phyloP scores from a whole-genome alignment of 2,797 vertebrate species.

The Tapera naevia region DNA sequence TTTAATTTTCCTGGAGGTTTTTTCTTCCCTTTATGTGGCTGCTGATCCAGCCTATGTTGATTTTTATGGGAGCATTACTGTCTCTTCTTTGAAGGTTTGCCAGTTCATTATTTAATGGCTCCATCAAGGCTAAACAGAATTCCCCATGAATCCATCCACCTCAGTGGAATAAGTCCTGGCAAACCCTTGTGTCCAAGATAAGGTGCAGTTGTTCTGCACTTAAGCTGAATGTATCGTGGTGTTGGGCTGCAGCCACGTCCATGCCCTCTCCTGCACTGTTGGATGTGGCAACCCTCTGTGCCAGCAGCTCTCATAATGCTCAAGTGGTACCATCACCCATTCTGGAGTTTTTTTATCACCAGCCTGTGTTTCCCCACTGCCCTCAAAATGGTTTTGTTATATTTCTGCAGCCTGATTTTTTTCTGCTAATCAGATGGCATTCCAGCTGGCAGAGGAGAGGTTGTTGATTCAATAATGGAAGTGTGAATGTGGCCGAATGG shows the following conservation, averaged over 20 bases:
- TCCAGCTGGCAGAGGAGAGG: not conserved
- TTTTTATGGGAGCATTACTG: slow-evolving; percentile 6
- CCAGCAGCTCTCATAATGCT: not conserved
- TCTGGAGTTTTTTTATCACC: not conserved
- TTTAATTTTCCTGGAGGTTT: slow-evolving; percentile 5
- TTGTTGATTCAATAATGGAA: not conserved
- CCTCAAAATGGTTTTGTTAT: not conserved
- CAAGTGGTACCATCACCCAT: not conserved
- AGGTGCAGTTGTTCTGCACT: not conserved
- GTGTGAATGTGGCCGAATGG: rapidly evolving
- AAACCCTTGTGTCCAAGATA: not conserved
- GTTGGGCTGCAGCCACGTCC: rapidly evolving
- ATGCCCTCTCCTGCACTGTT: not conserved
- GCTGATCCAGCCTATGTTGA: not conserved
- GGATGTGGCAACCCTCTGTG: not conserved
- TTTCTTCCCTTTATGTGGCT: not conserved
- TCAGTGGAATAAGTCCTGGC: not conserved
- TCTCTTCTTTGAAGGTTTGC: slow-evolving; percentile 5
- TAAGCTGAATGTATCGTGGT: rapidly evolving
- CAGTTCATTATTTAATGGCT: slow-evolving; percentile 32
- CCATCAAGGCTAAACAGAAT: slow-evolving; percentile 8
- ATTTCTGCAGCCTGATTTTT: not conserved
- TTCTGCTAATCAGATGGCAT: not conserved
- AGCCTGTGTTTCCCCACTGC: not conserved
- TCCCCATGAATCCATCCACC: not conserved